A percentile compares a stretch with the other conserved stretches of the same genome.
phyloP scores from a whole-genome alignment of 2,888 invertebrate species.

The Ypsolopha scabrella region DNA sequence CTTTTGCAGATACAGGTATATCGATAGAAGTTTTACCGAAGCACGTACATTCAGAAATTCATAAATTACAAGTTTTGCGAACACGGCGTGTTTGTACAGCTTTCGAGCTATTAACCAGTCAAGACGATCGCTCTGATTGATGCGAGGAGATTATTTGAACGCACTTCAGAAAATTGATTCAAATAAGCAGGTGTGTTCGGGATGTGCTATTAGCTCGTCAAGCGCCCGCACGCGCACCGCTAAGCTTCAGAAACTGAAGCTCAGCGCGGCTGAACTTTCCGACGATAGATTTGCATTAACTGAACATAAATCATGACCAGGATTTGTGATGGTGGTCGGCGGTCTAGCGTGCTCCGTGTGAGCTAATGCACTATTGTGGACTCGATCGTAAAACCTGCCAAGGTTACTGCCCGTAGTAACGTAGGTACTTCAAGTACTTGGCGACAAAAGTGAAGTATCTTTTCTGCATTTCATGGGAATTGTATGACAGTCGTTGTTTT shows the following conservation, averaged over 20 bases:
- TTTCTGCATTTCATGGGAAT: neutral
- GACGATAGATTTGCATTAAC: constrained; percentile 53
- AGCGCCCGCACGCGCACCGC: constrained; percentile 16
- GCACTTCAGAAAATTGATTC: constrained; percentile 35
- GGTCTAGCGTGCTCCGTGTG: neutral
- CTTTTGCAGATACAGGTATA: too few relatives aligned
- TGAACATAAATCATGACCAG: constrained; percentile 51
- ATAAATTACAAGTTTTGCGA: neutral
- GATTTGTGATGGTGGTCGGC: neutral
- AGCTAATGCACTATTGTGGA: constrained; percentile 49
- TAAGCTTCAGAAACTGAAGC: constrained; percentile 18
- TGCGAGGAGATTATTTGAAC: constrained; percentile 28
- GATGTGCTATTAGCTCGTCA: constrained; percentile 23
- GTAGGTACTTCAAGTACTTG: neutral
- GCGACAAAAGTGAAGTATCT: neutral
- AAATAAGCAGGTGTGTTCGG: constrained; percentile 27
- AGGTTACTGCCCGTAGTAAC: constrained; percentile 33
- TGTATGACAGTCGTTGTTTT: neutral
- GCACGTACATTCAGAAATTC: neutral
- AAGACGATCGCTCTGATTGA: constrained; percentile 20
- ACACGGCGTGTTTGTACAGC: constrained; percentile 2
- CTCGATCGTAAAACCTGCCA: constrained; percentile 29
- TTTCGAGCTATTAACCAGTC: constrained; percentile 10
- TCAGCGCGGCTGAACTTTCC: constrained; percentile 27
- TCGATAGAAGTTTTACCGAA: too few relatives aligned